A percentile compares a stretch with the other conserved stretches of the same genome.
These are phyloP conservation scores for Hoplias malabaricus DNA, from an alignment of 2,113 vertebrate species.

Conservation along the genomic window DNA sequence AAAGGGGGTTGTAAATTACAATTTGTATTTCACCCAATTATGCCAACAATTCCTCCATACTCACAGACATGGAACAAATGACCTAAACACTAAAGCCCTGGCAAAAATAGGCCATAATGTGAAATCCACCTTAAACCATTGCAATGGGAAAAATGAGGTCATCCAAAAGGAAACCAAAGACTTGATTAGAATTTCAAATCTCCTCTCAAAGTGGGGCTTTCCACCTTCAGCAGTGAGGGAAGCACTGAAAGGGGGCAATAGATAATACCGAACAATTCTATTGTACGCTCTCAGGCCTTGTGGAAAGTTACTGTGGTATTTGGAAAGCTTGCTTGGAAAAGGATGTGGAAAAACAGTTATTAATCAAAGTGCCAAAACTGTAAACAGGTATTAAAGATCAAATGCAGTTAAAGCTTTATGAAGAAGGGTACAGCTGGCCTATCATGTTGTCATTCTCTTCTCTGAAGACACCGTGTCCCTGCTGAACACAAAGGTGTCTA, in stretches of 20 bases:
- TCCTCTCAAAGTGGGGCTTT: conserved; percentile 72
- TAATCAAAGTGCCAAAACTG: conserved; percentile 67
- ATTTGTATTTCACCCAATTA: conserved; percentile 68
- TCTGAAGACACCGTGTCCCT: conserved; percentile 48
- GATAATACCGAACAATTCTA: conserved; percentile 61
- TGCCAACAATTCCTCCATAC: conserved; percentile 62
- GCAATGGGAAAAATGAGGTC: conserved; percentile 80
- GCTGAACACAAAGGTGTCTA: conserved; percentile 60
- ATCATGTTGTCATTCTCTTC: conserved; percentile 8
- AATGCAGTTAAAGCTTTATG: conserved; percentile 63
- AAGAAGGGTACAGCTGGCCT: conserved; percentile 53
- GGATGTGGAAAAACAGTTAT: conserved; percentile 50
- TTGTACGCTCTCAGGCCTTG: conserved; percentile 51
- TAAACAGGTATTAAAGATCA: conserved; percentile 68
- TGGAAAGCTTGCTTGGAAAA: conserved; percentile 69
- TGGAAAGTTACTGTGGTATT: conserved; percentile 70
- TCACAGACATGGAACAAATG: conserved; percentile 79
- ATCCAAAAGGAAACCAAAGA: conserved; percentile 78
- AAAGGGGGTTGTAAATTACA: conserved; percentile 54
- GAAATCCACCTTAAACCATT: conserved; percentile 77
- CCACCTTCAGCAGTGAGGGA: conserved; percentile 63
- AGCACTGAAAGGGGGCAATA: conserved; percentile 21
- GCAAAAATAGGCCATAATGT: conserved; percentile 77
- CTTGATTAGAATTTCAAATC: conserved; percentile 84
- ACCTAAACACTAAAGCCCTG: conserved; percentile 69